Evolutionary conservation across 1,140 invertebrate genomes (phyloP).

Genomic region (Pectinophora gossypiella): DNA sequence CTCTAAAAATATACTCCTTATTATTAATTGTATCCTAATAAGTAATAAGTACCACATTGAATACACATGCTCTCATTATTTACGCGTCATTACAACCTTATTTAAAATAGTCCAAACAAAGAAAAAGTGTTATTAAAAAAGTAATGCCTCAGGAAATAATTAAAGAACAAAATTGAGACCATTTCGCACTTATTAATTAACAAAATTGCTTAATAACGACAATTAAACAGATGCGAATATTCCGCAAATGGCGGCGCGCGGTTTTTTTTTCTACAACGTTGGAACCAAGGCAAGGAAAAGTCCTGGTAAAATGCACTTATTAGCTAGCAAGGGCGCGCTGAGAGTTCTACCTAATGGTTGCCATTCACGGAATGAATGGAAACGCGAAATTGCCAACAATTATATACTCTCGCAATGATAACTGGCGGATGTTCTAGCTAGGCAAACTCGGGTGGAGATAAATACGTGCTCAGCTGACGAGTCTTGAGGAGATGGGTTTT

Average conservation of each 20-base stretch:
- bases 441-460: conserved; percentile 34
- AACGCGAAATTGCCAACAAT: conserved; percentile 62
- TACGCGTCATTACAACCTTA: no score
- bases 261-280: not conserved
- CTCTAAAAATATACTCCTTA: no score
- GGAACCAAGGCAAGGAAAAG: not conserved
- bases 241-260: conserved; percentile 36
- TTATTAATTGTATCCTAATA: not conserved
- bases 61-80: not conserved
- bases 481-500: not conserved
- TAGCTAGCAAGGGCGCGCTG: conserved; percentile 37
- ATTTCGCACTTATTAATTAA: conserved; percentile 45
- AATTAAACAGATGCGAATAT: conserved; percentile 41
- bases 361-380: conserved; percentile 65
- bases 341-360: conserved; percentile 66
- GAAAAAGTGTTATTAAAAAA: not conserved
- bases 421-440: conserved; percentile 55
- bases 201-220: conserved; percentile 57
- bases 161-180: not conserved
- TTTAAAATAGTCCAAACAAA: no score
- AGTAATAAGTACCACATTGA: not conserved
- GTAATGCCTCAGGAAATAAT: not conserved
- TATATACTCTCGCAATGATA: conserved; percentile 72
- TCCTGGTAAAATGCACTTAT: not conserved
- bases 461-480: not conserved